phyloP scores from a whole-genome alignment of 2,888 invertebrate genomes.

The Apamea anceps region DNA sequence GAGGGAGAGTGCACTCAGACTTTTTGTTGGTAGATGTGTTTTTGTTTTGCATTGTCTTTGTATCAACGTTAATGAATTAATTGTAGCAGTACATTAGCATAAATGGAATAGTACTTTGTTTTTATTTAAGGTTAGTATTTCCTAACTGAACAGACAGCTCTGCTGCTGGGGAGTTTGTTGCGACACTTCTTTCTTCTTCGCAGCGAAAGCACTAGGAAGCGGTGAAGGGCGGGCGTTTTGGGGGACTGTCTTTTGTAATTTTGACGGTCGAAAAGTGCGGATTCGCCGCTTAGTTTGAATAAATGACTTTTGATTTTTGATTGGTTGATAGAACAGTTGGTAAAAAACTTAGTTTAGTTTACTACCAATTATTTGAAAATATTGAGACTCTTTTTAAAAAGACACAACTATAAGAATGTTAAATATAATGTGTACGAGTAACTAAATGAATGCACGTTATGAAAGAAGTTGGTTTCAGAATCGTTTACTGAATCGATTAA shows the following conservation, averaged over 20 bases:
- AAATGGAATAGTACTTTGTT: not conserved
- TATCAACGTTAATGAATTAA: not conserved
- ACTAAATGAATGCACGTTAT: no score
- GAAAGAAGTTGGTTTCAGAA: not conserved
- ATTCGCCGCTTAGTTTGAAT: no score
- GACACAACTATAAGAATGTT: not conserved
- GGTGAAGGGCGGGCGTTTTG: no score
- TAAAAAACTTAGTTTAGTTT: not conserved
- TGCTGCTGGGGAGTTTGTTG: no score
- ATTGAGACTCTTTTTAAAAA: not conserved
- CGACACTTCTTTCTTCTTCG: no score
- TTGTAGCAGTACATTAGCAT: not conserved
- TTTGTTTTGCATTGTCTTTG: conserved; percentile 9
- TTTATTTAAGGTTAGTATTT: no score
- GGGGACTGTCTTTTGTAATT: no score
- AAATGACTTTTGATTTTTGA: not conserved
- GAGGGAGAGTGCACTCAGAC: not conserved
- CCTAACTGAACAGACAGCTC: no score
- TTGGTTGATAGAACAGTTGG: not conserved
- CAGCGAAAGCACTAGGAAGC: no score
- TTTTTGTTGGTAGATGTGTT: not conserved
- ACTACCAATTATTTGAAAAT: not conserved
- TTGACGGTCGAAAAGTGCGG: no score
- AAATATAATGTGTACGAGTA: no score
- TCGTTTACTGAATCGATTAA: no score